Evolutionary conservation across 2,888 invertebrate genomes (phyloP), one percentile per base, ranked within the genome.

Genomic region (Calameuta idolon): DNA sequence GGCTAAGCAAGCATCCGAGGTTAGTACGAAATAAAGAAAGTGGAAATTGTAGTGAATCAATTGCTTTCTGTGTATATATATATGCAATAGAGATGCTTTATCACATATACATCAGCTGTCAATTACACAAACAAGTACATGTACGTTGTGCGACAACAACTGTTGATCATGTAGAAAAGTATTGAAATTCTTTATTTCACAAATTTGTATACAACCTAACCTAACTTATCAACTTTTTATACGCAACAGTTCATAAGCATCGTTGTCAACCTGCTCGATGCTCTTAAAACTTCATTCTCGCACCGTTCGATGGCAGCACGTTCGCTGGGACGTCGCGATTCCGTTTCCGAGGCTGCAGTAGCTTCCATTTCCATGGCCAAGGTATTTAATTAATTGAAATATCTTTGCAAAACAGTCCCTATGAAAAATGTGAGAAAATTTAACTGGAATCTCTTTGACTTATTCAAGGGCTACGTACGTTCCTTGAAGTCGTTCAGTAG

Each of bases 1-100:
- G 96, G 97, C 97, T 93, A 97, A 97, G 94, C 97, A 97, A 93
- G 97, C 97, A 93, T 96, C 97, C 93, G 97, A 97, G 97, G 97
- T 97, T 96, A 94, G 96, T 94, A 92, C 75, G 12, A 34, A 33
- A 34, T 35, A n/a, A 23, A 33, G 12, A 71, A 71, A 30, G 5
- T 71, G 15, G 30, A 71, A 30, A 71, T 15, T 71, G 31, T 55
- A 23, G 55, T 55, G 15, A 55, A 55, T 23, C 55, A 55, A 12
- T 33, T 71, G 71, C 71, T 71, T 71, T 71, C 12, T 31, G 33
- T 71, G 15, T 71, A 31, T 71, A 31, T 69, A 69, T 71, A 31
- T 71, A 71, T 71, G 71, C 71, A 55, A 23, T 23, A 55, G 55
- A 55, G 23, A 55, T 9, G 55, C 55, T 55, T 55, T 55, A 3